phyloP scores from a whole-genome alignment of 2,797 vertebrate species.

The Sebastes iracundus region DNA sequence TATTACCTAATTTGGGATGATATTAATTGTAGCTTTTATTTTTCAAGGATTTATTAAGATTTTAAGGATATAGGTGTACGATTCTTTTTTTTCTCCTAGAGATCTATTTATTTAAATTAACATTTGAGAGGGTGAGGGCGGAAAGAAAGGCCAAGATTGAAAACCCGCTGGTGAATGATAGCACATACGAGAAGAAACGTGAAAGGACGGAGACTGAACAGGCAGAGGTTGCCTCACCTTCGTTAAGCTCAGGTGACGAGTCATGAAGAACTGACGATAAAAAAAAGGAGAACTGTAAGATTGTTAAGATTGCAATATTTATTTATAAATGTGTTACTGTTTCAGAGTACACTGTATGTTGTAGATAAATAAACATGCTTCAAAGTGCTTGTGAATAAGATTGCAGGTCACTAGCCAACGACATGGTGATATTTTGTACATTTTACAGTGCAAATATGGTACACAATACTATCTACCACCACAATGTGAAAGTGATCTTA shows the following conservation, averaged over 20 bases:
- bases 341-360: slow-evolving; percentile 82
- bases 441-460: slow-evolving; percentile 73
- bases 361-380: slow-evolving; percentile 87
- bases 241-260: slow-evolving; percentile 86
- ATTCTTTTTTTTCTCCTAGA: slow-evolving; percentile 51
- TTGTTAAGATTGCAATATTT: slow-evolving; percentile 82
- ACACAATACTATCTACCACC: slow-evolving; percentile 65
- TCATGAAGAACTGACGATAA: slow-evolving; percentile 71
- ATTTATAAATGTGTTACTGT: slow-evolving; percentile 82
- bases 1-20: slow-evolving; percentile 33
- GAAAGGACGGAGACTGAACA: slow-evolving; percentile 28
- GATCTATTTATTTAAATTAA: slow-evolving; percentile 79
- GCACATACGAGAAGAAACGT: slow-evolving; percentile 50
- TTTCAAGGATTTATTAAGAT: slow-evolving; percentile 61
- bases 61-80: slow-evolving; percentile 58
- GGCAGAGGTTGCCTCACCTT: slow-evolving; percentile 69
- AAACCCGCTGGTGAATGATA: slow-evolving; percentile 56
- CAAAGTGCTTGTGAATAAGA: slow-evolving; percentile 82
- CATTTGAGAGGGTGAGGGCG: slow-evolving; percentile 70
- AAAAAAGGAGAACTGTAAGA: slow-evolving; percentile 69
- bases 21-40: slow-evolving; percentile 62
- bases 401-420: slow-evolving; percentile 70
- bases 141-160: slow-evolving; percentile 7
- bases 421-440: slow-evolving; percentile 78
- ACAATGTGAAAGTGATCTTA: slow-evolving; percentile 74